A percentile compares a stretch with the other conserved stretches of the same genome.
Conservation (phyloP, 2,113 vertebrate species). For the Gobius niger region DNA sequence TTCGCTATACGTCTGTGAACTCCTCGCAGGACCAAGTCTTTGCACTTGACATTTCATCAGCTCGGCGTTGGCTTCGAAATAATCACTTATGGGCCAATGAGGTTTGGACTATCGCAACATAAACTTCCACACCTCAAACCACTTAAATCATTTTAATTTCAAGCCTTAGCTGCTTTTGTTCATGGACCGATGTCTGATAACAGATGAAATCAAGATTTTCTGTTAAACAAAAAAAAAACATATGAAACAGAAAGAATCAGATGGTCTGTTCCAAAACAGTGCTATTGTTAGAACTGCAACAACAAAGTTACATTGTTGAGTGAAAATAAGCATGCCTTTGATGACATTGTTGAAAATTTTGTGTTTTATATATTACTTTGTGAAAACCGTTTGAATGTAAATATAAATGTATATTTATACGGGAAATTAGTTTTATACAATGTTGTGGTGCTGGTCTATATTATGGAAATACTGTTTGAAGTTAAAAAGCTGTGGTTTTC, state of each 20-base stretch:
- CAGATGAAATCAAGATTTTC: constrained; percentile 3
- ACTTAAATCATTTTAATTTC: neutral
- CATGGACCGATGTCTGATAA: neutral
- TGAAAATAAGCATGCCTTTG: constrained; percentile 18
- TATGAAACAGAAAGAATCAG: constrained; percentile 10
- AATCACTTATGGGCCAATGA: constrained; percentile 90
- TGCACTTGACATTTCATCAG: constrained; percentile 78
- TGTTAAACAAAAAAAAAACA: neutral
- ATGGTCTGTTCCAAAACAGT: neutral
- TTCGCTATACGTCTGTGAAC: constrained; percentile 83
- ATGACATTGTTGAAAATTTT: neutral
- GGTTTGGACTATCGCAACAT: constrained; percentile 71
- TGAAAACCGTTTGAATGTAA: constrained; percentile 39
- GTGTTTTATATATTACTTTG: constrained; percentile 10
- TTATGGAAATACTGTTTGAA: constrained; percentile 37
- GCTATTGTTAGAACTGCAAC: constrained; percentile 9
- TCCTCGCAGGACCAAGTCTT: constrained; percentile 86
- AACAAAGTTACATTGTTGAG: neutral
- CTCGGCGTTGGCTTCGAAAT: constrained; percentile 84
- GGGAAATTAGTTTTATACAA: constrained; percentile 35
- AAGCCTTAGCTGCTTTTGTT: neutral
- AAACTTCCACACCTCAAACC: neutral
- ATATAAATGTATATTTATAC: constrained; percentile 40
- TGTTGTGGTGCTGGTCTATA: constrained; percentile 31
- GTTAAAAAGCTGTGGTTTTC: constrained; percentile 48